A percentile compares a stretch with the other conserved stretches of the same genome.
Evolutionary conservation across 2,888 invertebrate genomes (phyloP).

Genomic region (Thecocarcelia acutangulata): DNA sequence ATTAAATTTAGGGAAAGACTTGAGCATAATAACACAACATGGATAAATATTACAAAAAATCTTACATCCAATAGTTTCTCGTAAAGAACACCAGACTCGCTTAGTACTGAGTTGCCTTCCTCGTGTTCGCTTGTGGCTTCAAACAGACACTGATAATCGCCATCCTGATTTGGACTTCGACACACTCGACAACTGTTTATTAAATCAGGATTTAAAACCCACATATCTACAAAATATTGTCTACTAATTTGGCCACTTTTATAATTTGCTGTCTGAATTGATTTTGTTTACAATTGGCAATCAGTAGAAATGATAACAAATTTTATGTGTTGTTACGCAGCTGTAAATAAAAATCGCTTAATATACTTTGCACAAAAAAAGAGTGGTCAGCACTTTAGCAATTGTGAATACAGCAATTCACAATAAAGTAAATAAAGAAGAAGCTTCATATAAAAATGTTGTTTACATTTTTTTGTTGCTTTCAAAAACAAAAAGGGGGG

Average conservation of each 20-base stretch:
- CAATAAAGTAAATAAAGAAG: neutral
- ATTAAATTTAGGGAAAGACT: slow-evolving; percentile 3
- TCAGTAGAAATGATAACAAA: slow-evolving; percentile 24
- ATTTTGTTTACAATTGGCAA: slow-evolving; percentile 27
- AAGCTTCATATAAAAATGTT: neutral
- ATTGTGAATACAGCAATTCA: neutral
- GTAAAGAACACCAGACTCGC: slow-evolving; percentile 70
- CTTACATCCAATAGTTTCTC: slow-evolving; percentile 71
- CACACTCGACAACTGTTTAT: slow-evolving; percentile 73
- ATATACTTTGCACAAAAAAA: too few species aligned
- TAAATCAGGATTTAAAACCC: slow-evolving; percentile 60
- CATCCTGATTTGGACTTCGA: slow-evolving; percentile 69
- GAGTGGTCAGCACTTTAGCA: too few species aligned
- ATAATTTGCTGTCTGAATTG: neutral
- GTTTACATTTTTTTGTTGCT: slow-evolving; percentile 2
- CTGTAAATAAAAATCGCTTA: too few species aligned
- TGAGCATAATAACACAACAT: neutral
- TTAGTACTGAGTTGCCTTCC: slow-evolving; percentile 38
- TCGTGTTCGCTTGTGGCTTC: neutral
- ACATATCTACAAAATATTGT: slow-evolving; percentile 27
- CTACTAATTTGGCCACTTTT: neutral
- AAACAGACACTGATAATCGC: slow-evolving; percentile 71
- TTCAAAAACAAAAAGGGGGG: neutral
- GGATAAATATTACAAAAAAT: neutral
- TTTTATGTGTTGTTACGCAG: too few species aligned